Evolutionary conservation across 2,888 invertebrate species (phyloP).

Genomic region (Frankliniella fusca): DNA sequence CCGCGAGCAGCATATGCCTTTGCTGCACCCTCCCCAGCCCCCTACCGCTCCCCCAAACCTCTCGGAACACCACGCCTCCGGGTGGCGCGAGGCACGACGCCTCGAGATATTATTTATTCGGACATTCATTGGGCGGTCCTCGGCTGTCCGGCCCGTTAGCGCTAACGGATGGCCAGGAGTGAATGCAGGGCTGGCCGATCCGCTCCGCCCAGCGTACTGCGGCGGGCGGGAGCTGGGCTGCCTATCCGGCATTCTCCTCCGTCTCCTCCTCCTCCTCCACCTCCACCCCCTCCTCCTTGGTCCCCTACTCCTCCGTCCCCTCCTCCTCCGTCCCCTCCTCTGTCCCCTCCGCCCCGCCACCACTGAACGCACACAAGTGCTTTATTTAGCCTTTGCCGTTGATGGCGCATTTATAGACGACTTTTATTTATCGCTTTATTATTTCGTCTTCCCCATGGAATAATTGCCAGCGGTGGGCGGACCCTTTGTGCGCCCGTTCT

Average conservation of each 20-base stretch:
- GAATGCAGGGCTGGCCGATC: too few relatives aligned
- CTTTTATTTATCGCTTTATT: constrained; percentile 10
- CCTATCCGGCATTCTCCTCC: too few relatives aligned
- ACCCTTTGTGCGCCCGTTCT: not conserved
- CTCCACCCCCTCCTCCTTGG: not conserved
- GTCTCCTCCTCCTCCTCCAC: not conserved
- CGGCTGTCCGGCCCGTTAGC: not conserved
- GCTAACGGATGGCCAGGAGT: too few relatives aligned
- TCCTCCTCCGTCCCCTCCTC: not conserved
- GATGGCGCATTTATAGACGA: constrained; percentile 10
- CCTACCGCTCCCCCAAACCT: too few relatives aligned
- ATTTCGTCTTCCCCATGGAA: not conserved
- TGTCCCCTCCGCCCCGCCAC: not conserved
- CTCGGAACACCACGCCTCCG: too few relatives aligned
- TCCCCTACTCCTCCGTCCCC: not conserved
- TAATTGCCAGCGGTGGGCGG: not conserved
- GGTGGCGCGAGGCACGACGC: too few relatives aligned
- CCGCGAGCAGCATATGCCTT: too few relatives aligned
- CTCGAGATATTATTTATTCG: constrained; percentile 17
- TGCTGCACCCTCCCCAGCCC: too few relatives aligned
- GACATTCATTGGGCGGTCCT: constrained; percentile 18
- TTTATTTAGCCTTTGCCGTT: constrained; percentile 10
- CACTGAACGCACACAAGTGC: not conserved
- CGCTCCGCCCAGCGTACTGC: too few relatives aligned
- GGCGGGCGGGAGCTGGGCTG: too few relatives aligned